Base-by-base conservation (phyloP, 2,113 vertebrate genomes). In the Rhynchomys soricoides region DNA sequence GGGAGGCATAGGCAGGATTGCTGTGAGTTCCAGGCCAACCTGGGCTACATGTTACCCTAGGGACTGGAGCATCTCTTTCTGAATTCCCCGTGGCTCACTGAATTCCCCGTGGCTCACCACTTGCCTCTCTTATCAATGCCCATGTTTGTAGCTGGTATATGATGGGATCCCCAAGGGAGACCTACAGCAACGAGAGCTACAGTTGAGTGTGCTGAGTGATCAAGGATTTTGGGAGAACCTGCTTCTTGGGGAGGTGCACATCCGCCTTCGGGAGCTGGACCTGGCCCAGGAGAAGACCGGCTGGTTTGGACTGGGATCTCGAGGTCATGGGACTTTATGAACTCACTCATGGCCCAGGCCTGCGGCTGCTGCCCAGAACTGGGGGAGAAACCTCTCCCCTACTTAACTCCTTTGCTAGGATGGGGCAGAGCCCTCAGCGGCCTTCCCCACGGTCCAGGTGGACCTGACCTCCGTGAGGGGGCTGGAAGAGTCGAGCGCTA, bases 151-250 rank as follows among this genome's bases (percentile, higher is more conserved):
- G 99, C 98, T 99, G 98, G 99, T 99, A 86, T 99, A 99, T 3
- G 99, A 99, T 0, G 98, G 99, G 48, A 99, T 99, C 97, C 99
- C 99, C 5, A 98, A 96, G 78, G 99, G 99, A 5, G 99, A 99
- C 98, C 99, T 99, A 97, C 98, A 99, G 97, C 99, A 99, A 98
- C 98, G 99, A 82, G 98, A 99, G 98, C 99, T 99, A 78, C 99
- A 99, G 97, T 98, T 99, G 86, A 99, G 99, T 0, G 99, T 99
- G 95, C 98, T 99, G 94, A 99, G 99, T 0, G 99, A 99, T 77
- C 99, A 99, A 2, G 98, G 99, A 0, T 99, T 99, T 98, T 99
- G 99, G 99, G 99, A 99, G 97, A 99, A 99, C 88, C 98, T 99
- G 12, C 98, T 99, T 71, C 99, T 99, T 1, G 99, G 99, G 0